A percentile compares a stretch with the other conserved stretches of the same genome.
These are phyloP conservation scores for Cactoblastis cactorum DNA, from an alignment of 2,888 invertebrate species.

Conservation along the genomic window DNA sequence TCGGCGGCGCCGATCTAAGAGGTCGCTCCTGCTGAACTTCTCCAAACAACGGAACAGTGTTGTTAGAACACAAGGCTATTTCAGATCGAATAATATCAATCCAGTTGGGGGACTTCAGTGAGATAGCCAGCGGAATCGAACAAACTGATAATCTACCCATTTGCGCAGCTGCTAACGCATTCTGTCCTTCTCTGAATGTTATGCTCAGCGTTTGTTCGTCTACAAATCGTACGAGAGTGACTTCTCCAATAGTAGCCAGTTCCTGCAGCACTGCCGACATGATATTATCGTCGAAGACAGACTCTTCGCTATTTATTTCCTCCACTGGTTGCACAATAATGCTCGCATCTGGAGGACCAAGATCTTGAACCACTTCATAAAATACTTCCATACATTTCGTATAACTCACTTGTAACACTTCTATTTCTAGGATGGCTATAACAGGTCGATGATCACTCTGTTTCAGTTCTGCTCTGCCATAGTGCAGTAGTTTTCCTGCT, in stretches of 20 bases:
- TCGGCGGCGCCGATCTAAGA: conserved; percentile 65
- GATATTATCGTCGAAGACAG: conserved; percentile 88
- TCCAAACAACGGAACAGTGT: conserved; percentile 87
- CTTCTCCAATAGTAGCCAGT: conserved; percentile 91
- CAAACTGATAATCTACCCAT: conserved; percentile 82
- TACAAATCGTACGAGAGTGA: conserved; percentile 93
- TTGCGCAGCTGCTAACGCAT: conserved; percentile 88
- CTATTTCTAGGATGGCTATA: conserved; percentile 92
- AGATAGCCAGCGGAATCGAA: conserved; percentile 83
- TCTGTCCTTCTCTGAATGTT: conserved; percentile 93
- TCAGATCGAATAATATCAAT: conserved; percentile 88
- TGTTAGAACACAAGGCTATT: conserved; percentile 90
- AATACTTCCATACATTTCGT: conserved; percentile 89
- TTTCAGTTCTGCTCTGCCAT: conserved; percentile 96
- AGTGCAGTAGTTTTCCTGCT: conserved; percentile 90
- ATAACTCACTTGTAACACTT: conserved; percentile 89
- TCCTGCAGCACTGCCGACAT: conserved; percentile 89
- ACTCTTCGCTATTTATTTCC: conserved; percentile 66
- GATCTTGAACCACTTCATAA: conserved; percentile 88
- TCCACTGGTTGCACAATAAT: conserved; percentile 84
- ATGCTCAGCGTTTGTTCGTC: conserved; percentile 91
- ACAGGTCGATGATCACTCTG: conserved; percentile 99
- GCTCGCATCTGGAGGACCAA: conserved; percentile 97
- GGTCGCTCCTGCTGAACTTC: conserved; percentile 57
- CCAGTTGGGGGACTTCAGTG: conserved; percentile 93